Evolutionary conservation across 2,888 invertebrate species (phyloP).

Genomic region (Pseudococcus viburni): DNA sequence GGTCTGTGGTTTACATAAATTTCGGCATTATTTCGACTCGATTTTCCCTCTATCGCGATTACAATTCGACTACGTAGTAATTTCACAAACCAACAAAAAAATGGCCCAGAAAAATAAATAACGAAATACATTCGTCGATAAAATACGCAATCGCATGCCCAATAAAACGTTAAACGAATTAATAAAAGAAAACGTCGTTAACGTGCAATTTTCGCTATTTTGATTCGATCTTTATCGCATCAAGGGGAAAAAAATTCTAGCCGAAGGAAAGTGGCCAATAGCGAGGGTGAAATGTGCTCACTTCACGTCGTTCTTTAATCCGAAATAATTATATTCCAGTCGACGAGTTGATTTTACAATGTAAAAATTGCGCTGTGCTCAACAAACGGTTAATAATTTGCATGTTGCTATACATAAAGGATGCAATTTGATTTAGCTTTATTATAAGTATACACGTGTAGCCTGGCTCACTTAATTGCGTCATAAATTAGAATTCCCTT

Average conservation of each 20-base stretch:
- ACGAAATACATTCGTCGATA: not conserved
- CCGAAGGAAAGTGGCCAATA: not conserved
- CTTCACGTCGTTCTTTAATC: not conserved
- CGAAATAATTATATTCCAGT: conserved; percentile 21
- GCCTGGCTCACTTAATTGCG: conserved; percentile 33
- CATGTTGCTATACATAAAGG: conserved; percentile 5
- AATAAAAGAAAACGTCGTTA: conserved; percentile 15
- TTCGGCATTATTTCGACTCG: conserved; percentile 14
- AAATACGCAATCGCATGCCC: not conserved
- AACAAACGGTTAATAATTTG: conserved; percentile 39
- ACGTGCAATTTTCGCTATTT: conserved; percentile 28
- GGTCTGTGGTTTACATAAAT: conserved; percentile 15
- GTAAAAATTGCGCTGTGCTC: conserved; percentile 19
- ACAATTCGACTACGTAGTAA: not conserved
- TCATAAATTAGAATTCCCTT: conserved; percentile 53
- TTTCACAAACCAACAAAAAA: not conserved
- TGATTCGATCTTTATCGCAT: conserved; percentile 2
- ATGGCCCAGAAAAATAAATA: not conserved
- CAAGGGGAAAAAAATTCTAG: not conserved
- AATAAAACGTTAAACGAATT: conserved; percentile 32
- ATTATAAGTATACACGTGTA: conserved; percentile 39
- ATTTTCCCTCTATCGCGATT: not conserved
- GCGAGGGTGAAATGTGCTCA: not conserved
- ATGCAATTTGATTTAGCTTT: conserved; percentile 47
- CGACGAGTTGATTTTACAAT: conserved; percentile 31